A percentile compares a stretch with the other conserved stretches of the same genome.
phyloP scores from a whole-genome alignment of 2,113 vertebrate genomes.

The Ascaphus truei region DNA sequence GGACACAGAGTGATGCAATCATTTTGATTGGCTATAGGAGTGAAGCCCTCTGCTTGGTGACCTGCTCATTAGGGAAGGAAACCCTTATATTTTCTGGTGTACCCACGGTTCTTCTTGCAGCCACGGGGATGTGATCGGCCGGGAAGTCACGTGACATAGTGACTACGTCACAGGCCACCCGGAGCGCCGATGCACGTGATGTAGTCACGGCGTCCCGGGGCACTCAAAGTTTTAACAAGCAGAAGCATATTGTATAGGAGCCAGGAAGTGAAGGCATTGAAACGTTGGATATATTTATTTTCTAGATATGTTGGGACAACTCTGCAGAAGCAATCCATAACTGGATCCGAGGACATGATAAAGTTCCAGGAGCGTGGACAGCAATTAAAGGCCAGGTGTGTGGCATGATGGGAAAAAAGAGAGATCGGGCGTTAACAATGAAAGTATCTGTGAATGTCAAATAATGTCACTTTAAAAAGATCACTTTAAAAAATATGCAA shows the following conservation, averaged over 20 bases:
- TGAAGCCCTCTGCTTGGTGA: too few relatives aligned
- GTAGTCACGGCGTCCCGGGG: too few relatives aligned
- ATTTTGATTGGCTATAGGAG: too few relatives aligned
- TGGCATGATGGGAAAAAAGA: neutral
- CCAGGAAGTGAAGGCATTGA: neutral
- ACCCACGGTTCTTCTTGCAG: too few relatives aligned
- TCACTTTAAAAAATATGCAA: neutral
- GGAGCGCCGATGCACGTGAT: too few relatives aligned
- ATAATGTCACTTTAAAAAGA: neutral
- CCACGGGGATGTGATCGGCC: too few relatives aligned
- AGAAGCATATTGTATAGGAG: too few relatives aligned
- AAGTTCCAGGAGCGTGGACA: constrained; percentile 92
- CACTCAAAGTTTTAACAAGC: neutral
- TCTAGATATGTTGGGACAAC: constrained; percentile 78
- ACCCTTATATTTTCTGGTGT: too few relatives aligned
- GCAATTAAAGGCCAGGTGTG: constrained; percentile 79
- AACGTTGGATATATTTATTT: constrained; percentile 19
- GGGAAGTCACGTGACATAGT: too few relatives aligned
- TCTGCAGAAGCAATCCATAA: constrained; percentile 84
- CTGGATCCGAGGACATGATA: constrained; percentile 97
- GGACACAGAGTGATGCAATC: too few relatives aligned
- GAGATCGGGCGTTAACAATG: neutral
- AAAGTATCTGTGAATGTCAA: neutral
- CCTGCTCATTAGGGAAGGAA: too few relatives aligned
- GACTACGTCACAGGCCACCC: too few relatives aligned